Percentiles rank a stretch among this genome's conserved stretches.
Conservation (phyloP, 2,888 invertebrate genomes). For the Acrobasis repandana region DNA sequence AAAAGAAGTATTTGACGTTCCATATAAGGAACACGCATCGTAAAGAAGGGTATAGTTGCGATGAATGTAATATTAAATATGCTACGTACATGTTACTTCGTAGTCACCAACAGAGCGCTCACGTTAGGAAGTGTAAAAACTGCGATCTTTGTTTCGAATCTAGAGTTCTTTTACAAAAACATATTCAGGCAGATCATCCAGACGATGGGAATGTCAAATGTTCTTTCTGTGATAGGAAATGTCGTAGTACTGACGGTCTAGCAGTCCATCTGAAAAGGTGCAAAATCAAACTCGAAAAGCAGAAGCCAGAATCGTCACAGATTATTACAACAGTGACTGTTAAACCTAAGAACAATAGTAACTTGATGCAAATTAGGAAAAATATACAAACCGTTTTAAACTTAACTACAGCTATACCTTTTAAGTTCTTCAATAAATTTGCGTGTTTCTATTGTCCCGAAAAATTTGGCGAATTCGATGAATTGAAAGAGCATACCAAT, state of each 20-base stretch:
- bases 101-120: constrained; percentile 54
- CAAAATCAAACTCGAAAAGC: constrained; percentile 45
- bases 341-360: constrained; percentile 53
- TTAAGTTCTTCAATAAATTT: constrained; percentile 66
- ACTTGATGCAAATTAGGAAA: constrained; percentile 57
- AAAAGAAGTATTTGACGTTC: constrained; percentile 54
- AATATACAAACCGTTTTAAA: constrained; percentile 70
- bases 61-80: constrained; percentile 53
- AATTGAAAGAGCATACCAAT: constrained; percentile 58
- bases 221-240: constrained; percentile 56
- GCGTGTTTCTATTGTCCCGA: constrained; percentile 70
- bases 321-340: constrained; percentile 33
- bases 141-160: constrained; percentile 56
- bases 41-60: constrained; percentile 58
- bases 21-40: constrained; percentile 59
- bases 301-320: constrained; percentile 30
- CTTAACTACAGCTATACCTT: constrained; percentile 71
- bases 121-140: constrained; percentile 57
- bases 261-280: constrained; percentile 61
- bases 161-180: constrained; percentile 51
- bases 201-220: constrained; percentile 54
- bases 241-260: constrained; percentile 56
- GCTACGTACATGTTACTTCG: constrained; percentile 42
- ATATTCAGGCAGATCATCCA: constrained; percentile 56
- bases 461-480: constrained; percentile 64